These are phyloP conservation scores for Calliopsis andreniformis DNA, from an alignment of 1,140 invertebrate species.

Conservation along the genomic window DNA sequence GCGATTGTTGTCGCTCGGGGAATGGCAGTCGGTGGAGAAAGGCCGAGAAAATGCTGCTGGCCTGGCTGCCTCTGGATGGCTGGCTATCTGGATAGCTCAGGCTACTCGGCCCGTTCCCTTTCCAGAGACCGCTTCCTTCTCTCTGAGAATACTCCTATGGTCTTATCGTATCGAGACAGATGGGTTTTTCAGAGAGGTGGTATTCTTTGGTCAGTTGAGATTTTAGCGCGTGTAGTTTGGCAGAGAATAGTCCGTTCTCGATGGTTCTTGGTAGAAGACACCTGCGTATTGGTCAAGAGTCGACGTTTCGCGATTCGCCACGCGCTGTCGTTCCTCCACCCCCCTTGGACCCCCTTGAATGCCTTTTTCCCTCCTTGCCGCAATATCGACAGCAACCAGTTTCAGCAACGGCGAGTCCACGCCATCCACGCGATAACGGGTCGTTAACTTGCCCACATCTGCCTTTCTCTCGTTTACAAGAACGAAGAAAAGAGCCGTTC, in stretches of 20 bases:
- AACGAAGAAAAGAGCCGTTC: conserved; percentile 42
- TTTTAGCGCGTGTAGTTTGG: too few relatives aligned
- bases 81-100: background rate
- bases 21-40: conserved; percentile 46
- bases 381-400: conserved; percentile 71
- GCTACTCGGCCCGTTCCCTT: background rate
- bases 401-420: conserved; percentile 56
- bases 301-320: conserved; percentile 27
- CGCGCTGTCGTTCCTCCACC: background rate
- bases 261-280: background rate
- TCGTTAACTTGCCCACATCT: conserved; percentile 77
- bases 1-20: conserved; percentile 58
- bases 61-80: background rate
- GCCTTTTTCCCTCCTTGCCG: conserved; percentile 24
- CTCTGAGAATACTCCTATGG: too few relatives aligned
- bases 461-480: conserved; percentile 69
- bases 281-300: background rate
- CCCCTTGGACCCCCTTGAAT: background rate
- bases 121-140: background rate
- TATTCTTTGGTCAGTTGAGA: too few relatives aligned
- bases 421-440: conserved; percentile 71
- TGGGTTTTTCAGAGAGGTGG: too few relatives aligned
- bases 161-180: too few relatives aligned
- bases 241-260: too few relatives aligned
- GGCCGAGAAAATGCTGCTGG: conserved; percentile 48